Evolutionary conservation across 2,888 invertebrate genomes (phyloP).

Genomic region (Eupeodes latifasciatus): DNA sequence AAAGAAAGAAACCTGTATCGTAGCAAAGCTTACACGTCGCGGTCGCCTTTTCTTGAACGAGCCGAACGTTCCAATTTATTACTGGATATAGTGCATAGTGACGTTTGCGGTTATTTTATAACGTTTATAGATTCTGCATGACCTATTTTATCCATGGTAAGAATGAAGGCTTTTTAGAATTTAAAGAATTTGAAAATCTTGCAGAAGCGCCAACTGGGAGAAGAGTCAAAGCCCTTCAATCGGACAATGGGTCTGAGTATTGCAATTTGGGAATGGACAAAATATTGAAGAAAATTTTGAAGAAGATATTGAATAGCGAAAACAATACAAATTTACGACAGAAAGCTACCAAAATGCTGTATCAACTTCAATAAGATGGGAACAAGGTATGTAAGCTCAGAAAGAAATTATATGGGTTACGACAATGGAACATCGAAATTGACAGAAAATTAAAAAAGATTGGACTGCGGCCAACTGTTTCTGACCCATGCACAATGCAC

Average conservation of each 20-base stretch:
- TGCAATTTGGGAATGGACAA: too few relatives aligned
- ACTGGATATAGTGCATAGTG: too few relatives aligned
- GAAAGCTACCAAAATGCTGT: not conserved
- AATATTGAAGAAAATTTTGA: too few relatives aligned
- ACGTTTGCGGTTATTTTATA: too few relatives aligned
- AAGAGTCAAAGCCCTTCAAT: not conserved
- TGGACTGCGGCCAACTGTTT: too few relatives aligned
- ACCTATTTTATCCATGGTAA: too few relatives aligned
- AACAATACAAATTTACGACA: not conserved
- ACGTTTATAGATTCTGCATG: too few relatives aligned
- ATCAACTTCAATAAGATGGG: slow-evolving; percentile 11
- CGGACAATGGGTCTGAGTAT: not conserved
- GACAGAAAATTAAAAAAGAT: too few relatives aligned
- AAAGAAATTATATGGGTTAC: slow-evolving; percentile 75
- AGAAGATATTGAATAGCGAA: not conserved
- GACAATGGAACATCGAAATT: not conserved
- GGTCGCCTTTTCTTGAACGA: not conserved
- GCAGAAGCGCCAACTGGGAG: too few relatives aligned
- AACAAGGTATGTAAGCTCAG: slow-evolving; percentile 71
- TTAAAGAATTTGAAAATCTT: not conserved
- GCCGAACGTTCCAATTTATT: not conserved
- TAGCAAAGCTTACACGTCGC: not conserved
- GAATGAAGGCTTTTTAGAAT: too few relatives aligned
- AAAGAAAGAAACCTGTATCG: slow-evolving; percentile 15
- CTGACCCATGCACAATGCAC: too few relatives aligned